Base-by-base conservation (phyloP, 2,888 invertebrate genomes). In the Melitaea athalia region DNA sequence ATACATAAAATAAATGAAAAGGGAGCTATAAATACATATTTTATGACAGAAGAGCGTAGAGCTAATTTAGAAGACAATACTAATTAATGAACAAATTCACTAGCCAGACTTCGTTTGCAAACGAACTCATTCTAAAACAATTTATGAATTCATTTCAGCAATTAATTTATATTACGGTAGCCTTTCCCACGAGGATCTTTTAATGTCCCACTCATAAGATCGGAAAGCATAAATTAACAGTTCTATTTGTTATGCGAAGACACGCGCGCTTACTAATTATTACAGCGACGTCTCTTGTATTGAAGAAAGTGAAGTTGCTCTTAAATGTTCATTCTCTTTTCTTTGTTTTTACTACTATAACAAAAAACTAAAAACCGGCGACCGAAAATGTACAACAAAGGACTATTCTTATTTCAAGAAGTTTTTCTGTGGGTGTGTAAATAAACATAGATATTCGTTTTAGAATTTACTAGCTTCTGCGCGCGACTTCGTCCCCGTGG, bases 151-250 rank as follows among this genome's bases (percentile, higher is more conserved):
- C 79, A 78, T 78, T 81, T 74, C 67, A 67, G 59, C 83, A 86
- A 86, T 86, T 87, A 85, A 87, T 86, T 86, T 84, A 83, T 81
- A 83, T 79, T 77, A 80, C 77, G 70, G 75, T 71, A 67, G 63
- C 42, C 24, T 64, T 66, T 60, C 57, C 52, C 45, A 79, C 79
- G 82, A 85, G 86, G 81, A 86, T 82, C 81, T 85, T 85, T 85
- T 85, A 87, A 86, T 84, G 85, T 83, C 79, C 79, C 80, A 84
- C 85, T 88, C 84, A 82, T 85, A 85, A 85, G 85, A 85, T 85
- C 82, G 82, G 81, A 83, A 83, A 78, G 82, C 84, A 86, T 87
- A 86, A 87, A 86, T 89, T 85, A 87, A 83, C 79, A 79, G 71
- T 72, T 82, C 82, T 83, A 81, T 88, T 89, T 84, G 84, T 86